phyloP scores from a whole-genome alignment of 2,888 invertebrate genomes.

The Hymenopus coronatus region DNA sequence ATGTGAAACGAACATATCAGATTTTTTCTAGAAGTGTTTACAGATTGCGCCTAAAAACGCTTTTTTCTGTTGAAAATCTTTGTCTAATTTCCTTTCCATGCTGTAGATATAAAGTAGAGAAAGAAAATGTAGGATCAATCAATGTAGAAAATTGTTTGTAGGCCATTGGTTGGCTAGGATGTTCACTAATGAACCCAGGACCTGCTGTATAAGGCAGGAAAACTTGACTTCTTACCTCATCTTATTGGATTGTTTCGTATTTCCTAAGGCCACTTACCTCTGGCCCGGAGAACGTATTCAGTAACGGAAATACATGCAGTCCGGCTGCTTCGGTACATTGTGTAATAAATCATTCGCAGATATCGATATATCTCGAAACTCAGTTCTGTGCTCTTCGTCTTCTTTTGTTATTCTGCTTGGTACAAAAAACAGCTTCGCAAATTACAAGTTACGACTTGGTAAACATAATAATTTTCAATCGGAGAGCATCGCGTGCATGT shows the following conservation, averaged over 20 bases:
- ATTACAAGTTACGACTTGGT: background rate
- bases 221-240: too few relatives aligned
- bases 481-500: background rate
- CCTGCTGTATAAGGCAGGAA: too few relatives aligned
- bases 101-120: too few relatives aligned
- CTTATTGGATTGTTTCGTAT: background rate
- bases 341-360: background rate
- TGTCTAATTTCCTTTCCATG: too few relatives aligned
- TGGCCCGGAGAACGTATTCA: background rate
- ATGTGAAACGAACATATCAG: too few relatives aligned
- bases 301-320: background rate
- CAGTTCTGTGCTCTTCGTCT: background rate
- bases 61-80: too few relatives aligned
- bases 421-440: background rate
- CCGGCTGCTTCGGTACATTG: background rate
- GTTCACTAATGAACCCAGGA: too few relatives aligned
- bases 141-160: too few relatives aligned
- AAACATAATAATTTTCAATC: background rate
- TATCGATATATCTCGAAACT: background rate
- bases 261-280: background rate
- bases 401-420: background rate
- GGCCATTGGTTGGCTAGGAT: too few relatives aligned
- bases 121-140: too few relatives aligned
- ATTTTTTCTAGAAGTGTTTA: too few relatives aligned
- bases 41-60: too few relatives aligned